phyloP scores from a whole-genome alignment of 2,888 invertebrate species.

The Bombylius major region DNA sequence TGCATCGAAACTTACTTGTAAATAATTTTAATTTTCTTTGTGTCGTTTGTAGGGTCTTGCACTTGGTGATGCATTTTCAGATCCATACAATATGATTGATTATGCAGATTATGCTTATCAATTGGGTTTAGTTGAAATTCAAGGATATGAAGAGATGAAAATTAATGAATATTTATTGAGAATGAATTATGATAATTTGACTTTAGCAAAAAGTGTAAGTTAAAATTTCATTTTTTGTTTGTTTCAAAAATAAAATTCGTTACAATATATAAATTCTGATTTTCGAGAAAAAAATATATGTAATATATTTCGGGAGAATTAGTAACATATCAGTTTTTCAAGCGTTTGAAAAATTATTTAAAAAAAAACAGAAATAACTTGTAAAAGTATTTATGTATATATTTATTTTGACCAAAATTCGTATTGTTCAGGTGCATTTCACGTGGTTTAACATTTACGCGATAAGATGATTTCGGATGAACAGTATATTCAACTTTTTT shows the following conservation, averaged over 20 bases:
- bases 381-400: too few species aligned
- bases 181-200: constrained; percentile 36
- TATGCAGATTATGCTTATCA: constrained; percentile 45
- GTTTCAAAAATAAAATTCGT: background rate
- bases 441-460: too few species aligned
- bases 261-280: background rate
- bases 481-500: too few species aligned
- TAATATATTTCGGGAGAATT: too few species aligned
- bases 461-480: too few species aligned
- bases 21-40: background rate
- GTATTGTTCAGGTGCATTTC: too few species aligned
- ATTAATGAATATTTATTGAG: constrained; percentile 16
- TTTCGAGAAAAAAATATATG: background rate
- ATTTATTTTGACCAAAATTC: too few species aligned
- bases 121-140: constrained; percentile 31
- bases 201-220: constrained; percentile 21
- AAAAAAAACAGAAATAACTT: too few species aligned
- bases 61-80: constrained; percentile 46
- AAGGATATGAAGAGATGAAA: constrained; percentile 44
- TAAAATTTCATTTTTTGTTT: too few species aligned
- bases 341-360: too few species aligned
- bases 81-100: constrained; percentile 41
- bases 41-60: constrained; percentile 38
- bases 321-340: too few species aligned
- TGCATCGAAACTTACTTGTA: background rate